Evolutionary conservation across 2,113 vertebrate genomes (phyloP).

Genomic region (Misgurnus anguillicaudatus): DNA sequence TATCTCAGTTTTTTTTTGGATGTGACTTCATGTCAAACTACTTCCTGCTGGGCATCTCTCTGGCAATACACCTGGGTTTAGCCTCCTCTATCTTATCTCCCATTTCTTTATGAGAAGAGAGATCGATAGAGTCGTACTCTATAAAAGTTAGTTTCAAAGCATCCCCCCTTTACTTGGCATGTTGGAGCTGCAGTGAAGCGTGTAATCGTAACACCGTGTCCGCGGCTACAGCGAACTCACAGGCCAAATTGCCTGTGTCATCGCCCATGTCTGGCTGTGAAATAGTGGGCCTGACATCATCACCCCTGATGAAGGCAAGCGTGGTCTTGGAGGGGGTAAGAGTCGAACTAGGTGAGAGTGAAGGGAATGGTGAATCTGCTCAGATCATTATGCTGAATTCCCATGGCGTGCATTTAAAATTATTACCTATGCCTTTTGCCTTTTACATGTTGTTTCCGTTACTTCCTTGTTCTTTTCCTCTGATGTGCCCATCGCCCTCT

Average conservation of each 20-base stretch:
- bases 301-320: constrained; percentile 61
- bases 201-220: constrained; percentile 89
- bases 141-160: constrained; percentile 78
- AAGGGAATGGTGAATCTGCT: constrained; percentile 77
- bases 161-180: constrained; percentile 73
- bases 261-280: constrained; percentile 80
- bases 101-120: constrained; percentile 60
- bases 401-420: constrained; percentile 80
- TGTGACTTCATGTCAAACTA: neutral
- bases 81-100: constrained; percentile 46
- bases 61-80: constrained; percentile 7
- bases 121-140: constrained; percentile 72
- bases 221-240: constrained; percentile 82
- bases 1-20: neutral
- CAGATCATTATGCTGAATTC: constrained; percentile 79
- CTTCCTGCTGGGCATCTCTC: constrained; percentile 3
- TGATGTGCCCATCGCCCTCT: constrained; percentile 31
- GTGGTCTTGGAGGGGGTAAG: constrained; percentile 45
- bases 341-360: constrained; percentile 51
- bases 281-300: constrained; percentile 82
- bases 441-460: constrained; percentile 77
- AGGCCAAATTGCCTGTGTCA: constrained; percentile 91
- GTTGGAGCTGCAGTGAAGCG: constrained; percentile 73
- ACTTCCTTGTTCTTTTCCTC: constrained; percentile 53
- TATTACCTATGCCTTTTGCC: constrained; percentile 80